Conservation (phyloP, 2,113 vertebrate genomes). For the Aptenodytes patagonicus region DNA sequence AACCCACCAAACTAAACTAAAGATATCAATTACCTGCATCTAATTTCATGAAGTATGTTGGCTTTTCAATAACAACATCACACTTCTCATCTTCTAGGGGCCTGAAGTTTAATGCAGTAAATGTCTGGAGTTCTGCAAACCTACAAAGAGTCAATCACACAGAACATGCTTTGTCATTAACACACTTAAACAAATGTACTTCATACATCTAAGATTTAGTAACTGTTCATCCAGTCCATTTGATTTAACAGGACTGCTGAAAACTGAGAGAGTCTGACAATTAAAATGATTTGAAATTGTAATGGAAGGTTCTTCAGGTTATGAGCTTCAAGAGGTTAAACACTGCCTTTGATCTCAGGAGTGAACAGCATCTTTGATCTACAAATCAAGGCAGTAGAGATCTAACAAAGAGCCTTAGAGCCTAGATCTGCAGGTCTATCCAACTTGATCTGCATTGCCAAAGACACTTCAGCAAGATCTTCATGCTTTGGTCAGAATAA, state of each 20-base stretch:
- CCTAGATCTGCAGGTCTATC: neutral
- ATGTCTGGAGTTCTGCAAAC: slow-evolving; percentile 93
- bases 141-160: slow-evolving; percentile 67
- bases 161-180: slow-evolving; percentile 8
- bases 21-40: slow-evolving; percentile 86
- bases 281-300: slow-evolving; percentile 37
- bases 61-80: slow-evolving; percentile 88
- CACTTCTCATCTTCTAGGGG: slow-evolving; percentile 83
- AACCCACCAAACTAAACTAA: neutral
- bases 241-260: neutral
- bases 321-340: slow-evolving; percentile 63
- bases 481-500: neutral
- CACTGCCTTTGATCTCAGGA: slow-evolving; percentile 50
- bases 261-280: slow-evolving; percentile 35
- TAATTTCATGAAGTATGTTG: slow-evolving; percentile 95
- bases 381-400: slow-evolving; percentile 49
- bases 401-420: neutral
- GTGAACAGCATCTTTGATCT: slow-evolving; percentile 60
- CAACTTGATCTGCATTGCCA: slow-evolving; percentile 16
- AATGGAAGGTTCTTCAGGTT: slow-evolving; percentile 38
- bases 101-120: slow-evolving; percentile 81
- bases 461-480: slow-evolving; percentile 4
- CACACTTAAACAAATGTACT: neutral
- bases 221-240: neutral
- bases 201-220: neutral